Conservation (phyloP, 2,797 vertebrate genomes). For the Trachurus trachurus region DNA sequence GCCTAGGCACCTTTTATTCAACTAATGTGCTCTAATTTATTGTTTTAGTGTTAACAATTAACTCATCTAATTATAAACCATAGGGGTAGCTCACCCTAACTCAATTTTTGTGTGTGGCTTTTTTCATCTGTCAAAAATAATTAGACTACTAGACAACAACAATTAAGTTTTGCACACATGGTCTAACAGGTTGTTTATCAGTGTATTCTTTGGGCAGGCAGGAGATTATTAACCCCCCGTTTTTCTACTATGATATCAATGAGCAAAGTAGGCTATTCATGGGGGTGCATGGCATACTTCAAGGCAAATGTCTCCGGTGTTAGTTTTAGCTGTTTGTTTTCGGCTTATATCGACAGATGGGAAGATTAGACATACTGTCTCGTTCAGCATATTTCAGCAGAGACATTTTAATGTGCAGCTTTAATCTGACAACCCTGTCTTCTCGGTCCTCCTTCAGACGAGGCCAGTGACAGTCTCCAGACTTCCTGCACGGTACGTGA, state of each 20-base stretch:
- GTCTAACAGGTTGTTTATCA: not conserved
- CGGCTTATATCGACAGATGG: slow-evolving; percentile 7
- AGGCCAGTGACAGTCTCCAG: slow-evolving; percentile 29
- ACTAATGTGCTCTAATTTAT: too few species aligned
- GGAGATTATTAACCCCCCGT: not conserved
- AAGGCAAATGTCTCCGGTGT: slow-evolving; percentile 23
- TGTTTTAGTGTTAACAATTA: too few species aligned
- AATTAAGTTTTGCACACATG: not conserved
- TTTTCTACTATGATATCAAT: slow-evolving; percentile 8
- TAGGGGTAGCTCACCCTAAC: too few species aligned
- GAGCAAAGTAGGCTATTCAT: slow-evolving; percentile 2
- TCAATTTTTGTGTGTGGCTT: not conserved
- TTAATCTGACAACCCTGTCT: not conserved
- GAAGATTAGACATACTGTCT: too few species aligned
- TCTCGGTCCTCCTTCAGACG: not conserved
- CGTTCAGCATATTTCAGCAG: too few species aligned
- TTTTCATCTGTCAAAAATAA: slow-evolving; percentile 3
- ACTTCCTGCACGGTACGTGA: slow-evolving; percentile 15
- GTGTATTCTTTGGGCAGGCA: not conserved
- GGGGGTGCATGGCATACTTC: slow-evolving; percentile 1
- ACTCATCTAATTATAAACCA: too few species aligned
- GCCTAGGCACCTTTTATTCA: too few species aligned
- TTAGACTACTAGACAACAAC: fast-evolving
- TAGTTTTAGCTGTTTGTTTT: slow-evolving; percentile 67
- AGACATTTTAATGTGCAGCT: not conserved